Evolutionary conservation across 1,140 invertebrate species (phyloP).

Genomic region (Sminthurides bifidus): DNA sequence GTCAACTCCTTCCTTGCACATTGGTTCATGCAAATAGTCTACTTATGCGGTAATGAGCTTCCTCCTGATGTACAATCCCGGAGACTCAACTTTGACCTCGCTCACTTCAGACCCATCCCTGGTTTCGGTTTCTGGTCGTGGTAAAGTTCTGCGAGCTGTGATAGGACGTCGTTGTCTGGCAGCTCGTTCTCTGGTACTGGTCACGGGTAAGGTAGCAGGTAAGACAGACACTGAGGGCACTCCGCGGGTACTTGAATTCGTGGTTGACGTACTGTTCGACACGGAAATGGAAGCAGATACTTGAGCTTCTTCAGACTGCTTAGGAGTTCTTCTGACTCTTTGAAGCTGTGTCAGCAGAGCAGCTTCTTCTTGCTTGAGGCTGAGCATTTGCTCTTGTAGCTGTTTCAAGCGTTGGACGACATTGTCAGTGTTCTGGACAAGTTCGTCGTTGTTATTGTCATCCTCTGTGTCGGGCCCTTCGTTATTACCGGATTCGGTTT

Average conservation of each 20-base stretch:
- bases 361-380: too few species aligned
- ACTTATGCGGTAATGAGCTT: background rate
- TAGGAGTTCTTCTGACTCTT: too few species aligned
- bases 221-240: background rate
- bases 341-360: too few species aligned
- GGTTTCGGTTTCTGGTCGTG: background rate
- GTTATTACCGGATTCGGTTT: background rate
- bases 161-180: too few species aligned
- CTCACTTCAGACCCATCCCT: background rate
- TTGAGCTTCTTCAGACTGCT: background rate
- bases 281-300: background rate
- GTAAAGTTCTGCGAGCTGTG: too few species aligned
- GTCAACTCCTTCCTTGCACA: background rate
- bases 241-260: background rate
- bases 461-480: background rate
- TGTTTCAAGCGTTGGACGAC: background rate
- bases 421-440: background rate
- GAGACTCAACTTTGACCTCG: constrained; percentile 2
- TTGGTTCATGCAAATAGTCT: background rate
- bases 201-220: background rate
- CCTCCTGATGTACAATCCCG: background rate
- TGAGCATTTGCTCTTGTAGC: background rate
- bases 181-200: too few species aligned
- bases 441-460: background rate
- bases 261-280: background rate